These are phyloP conservation scores for Galerucella calmariensis DNA, from an alignment of 2,888 invertebrate genomes.

Conservation along the genomic window DNA sequence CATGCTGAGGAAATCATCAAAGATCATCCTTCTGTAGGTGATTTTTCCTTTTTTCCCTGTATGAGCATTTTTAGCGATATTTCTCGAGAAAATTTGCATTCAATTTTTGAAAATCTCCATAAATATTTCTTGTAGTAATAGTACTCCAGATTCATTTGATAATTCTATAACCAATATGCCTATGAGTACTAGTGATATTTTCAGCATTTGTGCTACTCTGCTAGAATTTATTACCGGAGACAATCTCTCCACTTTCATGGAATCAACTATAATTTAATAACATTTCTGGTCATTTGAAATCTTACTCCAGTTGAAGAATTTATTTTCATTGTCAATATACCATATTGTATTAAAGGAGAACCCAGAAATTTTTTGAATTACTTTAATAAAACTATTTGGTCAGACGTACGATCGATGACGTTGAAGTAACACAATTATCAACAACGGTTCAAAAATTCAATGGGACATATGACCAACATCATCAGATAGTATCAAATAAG, in stretches of 20 bases:
- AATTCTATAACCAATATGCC: too few relatives aligned
- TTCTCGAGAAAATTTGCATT: neutral
- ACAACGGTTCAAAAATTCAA: slow-evolving; percentile 11
- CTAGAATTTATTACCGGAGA: too few relatives aligned
- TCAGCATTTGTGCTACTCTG: too few relatives aligned
- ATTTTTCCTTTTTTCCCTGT: neutral
- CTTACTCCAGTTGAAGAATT: too few relatives aligned
- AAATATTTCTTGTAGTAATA: neutral
- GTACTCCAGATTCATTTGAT: neutral
- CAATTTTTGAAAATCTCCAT: too few relatives aligned
- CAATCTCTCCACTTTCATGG: too few relatives aligned
- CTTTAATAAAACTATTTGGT: slow-evolving; percentile 11
- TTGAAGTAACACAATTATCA: neutral
- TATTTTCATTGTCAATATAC: slow-evolving; percentile 15
- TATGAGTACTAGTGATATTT: too few relatives aligned
- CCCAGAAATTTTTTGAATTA: slow-evolving; percentile 7
- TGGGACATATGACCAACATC: too few relatives aligned
- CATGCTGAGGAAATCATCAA: neutral
- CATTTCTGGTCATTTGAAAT: neutral
- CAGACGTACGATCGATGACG: neutral
- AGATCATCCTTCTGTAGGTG: neutral
- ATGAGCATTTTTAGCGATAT: neutral
- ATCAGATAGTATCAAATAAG: too few relatives aligned
- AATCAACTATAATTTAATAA: too few relatives aligned
- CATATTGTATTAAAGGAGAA: slow-evolving; percentile 18